Percentiles rank a stretch among this genome's conserved stretches.
Conservation (phyloP, 2,113 vertebrate species). For the rabbit (Oryctolagus cuniculus) region mOryCun1.1 NC_091432.1:43416001-43416500, state of each 20-base stretch:
- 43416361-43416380: too few relatives aligned
- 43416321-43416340: background rate
- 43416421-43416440: too few relatives aligned
- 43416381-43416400: background rate
- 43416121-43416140: background rate
- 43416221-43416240: background rate
- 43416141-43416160: background rate
- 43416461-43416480: too few relatives aligned
- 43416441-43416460: too few relatives aligned
- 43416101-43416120: background rate
- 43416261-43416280: background rate
- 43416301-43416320: background rate
- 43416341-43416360: background rate
- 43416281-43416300: background rate
- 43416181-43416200: background rate
- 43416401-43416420: background rate
- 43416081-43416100: background rate
- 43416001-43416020: background rate
- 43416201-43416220: background rate
- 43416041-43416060: background rate
- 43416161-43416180: background rate
- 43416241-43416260: background rate
- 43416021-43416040: background rate
- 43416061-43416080: background rate
- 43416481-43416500: too few relatives aligned